Evolutionary conservation across 2,888 invertebrate species (phyloP).

Genomic region (Lydus trimaculatus): DNA sequence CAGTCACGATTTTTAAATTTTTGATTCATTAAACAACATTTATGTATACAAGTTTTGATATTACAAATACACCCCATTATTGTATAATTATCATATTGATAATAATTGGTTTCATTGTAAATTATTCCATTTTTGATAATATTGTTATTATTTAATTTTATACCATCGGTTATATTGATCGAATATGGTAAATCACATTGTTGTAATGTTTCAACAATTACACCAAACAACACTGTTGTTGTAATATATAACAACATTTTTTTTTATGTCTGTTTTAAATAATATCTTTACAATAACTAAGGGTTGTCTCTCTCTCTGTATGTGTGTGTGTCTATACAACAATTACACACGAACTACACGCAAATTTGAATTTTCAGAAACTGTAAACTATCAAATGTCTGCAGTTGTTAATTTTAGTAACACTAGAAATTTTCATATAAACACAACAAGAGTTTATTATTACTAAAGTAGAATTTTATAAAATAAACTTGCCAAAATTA

Average conservation of each 20-base stretch:
- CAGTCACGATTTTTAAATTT: conserved; percentile 11
- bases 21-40: conserved; percentile 19
- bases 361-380: not conserved
- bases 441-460: not conserved
- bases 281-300: conserved; percentile 14
- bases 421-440: not conserved
- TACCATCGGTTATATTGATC: conserved; percentile 15
- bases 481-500: conserved; percentile 8
- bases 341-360: conserved; percentile 11
- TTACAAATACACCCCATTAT: conserved; percentile 21
- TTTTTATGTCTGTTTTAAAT: conserved; percentile 16
- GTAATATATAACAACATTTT: not conserved
- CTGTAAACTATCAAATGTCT: not conserved
- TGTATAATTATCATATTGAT: not conserved
- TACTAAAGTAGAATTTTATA: not conserved
- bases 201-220: not conserved
- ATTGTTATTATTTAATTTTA: not conserved
- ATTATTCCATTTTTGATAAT: not conserved
- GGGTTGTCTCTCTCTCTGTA: not conserved
- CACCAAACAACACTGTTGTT: conserved; percentile 4
- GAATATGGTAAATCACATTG: conserved; percentile 5
- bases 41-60: conserved; percentile 17
- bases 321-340: conserved; percentile 12
- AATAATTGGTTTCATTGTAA: not conserved
- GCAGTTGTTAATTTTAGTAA: conserved; percentile 11